phyloP scores from a whole-genome alignment of 2,888 invertebrate genomes.

The Nasonovia ribisnigri region DNA sequence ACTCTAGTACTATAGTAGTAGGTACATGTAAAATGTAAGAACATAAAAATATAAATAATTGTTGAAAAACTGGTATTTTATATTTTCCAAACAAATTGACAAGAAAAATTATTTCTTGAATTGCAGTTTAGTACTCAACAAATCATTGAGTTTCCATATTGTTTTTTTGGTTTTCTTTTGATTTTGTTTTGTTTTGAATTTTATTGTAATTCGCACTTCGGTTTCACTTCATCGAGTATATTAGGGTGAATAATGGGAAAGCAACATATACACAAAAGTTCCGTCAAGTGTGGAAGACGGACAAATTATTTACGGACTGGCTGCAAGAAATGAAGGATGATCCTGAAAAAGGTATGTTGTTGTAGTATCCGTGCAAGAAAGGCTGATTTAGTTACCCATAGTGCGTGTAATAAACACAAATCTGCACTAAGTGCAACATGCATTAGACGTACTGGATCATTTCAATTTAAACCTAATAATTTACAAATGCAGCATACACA shows the following conservation, averaged over 20 bases:
- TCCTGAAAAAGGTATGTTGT: constrained; percentile 9
- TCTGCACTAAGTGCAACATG: not conserved
- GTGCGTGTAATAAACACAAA: not conserved
- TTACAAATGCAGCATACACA: no score
- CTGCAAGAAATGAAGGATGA: not conserved
- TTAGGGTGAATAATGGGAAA: not conserved
- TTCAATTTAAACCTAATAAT: no score
- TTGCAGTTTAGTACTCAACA: no score
- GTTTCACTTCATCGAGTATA: not conserved
- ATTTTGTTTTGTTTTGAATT: no score
- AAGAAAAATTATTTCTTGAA: no score
- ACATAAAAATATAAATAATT: no score
- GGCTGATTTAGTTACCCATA: constrained; percentile 19
- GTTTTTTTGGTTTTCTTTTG: not conserved
- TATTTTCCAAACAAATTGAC: no score
- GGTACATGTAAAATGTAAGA: no score
- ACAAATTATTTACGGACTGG: constrained; percentile 19
- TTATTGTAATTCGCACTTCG: no score
- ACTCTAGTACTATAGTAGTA: no score
- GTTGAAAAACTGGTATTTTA: no score
- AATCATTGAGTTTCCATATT: not conserved
- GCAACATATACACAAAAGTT: not conserved
- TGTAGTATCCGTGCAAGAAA: constrained; percentile 19
- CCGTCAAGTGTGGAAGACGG: not conserved
- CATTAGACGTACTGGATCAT: not conserved